Evolutionary conservation across 2,888 invertebrate genomes (phyloP), one percentile per base, ranked within the genome.

Genomic region (Aphrophora alni): DNA sequence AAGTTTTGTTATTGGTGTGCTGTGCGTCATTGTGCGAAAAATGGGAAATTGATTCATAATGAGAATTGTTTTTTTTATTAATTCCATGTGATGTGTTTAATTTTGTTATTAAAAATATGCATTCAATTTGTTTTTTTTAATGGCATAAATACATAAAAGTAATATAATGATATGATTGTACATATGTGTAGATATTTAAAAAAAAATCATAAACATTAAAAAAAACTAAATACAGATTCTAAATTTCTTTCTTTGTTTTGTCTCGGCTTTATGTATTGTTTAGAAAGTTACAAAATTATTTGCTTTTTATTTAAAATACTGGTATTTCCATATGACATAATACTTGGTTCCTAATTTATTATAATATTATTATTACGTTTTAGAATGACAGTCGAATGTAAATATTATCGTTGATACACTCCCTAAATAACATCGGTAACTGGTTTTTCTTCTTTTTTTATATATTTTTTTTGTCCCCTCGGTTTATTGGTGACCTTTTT

Each of bases 331-430:
- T 28, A 51, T 73, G 26, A 44, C 74, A 80, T 72, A 80, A 51
- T 76, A 83, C 83, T 83, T 84, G 83, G 84, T 84, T 84, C 84
- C 84, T 84, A 84, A 84, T 83, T 83, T 83, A 84, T 82, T 83
- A 81, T 81, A 76, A 68, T 76, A 76, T 76, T 80, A 78, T 75
- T 79, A 74, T 73, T 79, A 68, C 25, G 75, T 74, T 79, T 79
- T 79, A 79, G 79, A 79, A 75, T 70, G 78, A 59, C 72, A 51
- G 72, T 72, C 73, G 72, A 51, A 44, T 78, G 78, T 78, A 78
- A 72, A 78, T 78, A 78, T 71, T 71, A 59, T 59, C 59, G 59
- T 59, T 59, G 21, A 59, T 59, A 59, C 59, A 59, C 59, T 59
- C 59, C 59, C 59, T 59, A 12, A 4, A 59, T 59, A 59, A 59